Evolutionary conservation across 2,888 invertebrate species (phyloP), one percentile per base, ranked within the genome.

Genomic region (Tenthredo scrophulariae): DNA sequence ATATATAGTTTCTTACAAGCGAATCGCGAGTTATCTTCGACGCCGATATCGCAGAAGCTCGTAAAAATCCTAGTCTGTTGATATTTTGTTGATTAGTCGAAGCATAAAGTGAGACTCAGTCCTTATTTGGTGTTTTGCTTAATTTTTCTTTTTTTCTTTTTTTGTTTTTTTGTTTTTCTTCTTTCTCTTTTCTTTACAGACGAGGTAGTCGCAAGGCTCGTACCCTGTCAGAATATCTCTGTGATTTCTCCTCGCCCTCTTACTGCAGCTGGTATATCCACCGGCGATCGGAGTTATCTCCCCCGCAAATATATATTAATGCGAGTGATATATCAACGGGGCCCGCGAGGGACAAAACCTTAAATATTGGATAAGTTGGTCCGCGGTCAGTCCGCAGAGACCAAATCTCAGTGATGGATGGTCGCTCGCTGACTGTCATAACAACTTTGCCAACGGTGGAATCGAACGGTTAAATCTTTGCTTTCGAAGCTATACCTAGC

Each of bases 251-350:
- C 50, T 15, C 80, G 58, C 62, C 80, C 58, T 40, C 18, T 80
- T 15, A 4, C 18, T 62, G 15, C 15, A 33, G 33, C 77, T 18
- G 33, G 40, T n/a, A 62, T 80, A 62, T 80, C 80, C 80, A 62
- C 54, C 54, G 18, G 70, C 70, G 79, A 85, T 85, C 85, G 84
- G 89, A 90, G 89, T 91, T 91, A 91, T 91, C 91, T 91, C 88
- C 91, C 93, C 92, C 91, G 90, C 92, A 93, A 92, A 93, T 93
- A 93, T 93, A 93, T 93, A 93, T 93, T 93, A 93, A 93, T 93
- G 93, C 91, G 89, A 91, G 92, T 93, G 92, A 93, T 93, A 93
- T 93, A 93, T 93, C 92, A 91, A 91, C 87, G 86, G 89, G 89
- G 18, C 89, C 89, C 92, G 91, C 91, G 89, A 93, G 93, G 93